phyloP scores from a whole-genome alignment of 2,888 invertebrate species.

The Lobophora halterata region DNA sequence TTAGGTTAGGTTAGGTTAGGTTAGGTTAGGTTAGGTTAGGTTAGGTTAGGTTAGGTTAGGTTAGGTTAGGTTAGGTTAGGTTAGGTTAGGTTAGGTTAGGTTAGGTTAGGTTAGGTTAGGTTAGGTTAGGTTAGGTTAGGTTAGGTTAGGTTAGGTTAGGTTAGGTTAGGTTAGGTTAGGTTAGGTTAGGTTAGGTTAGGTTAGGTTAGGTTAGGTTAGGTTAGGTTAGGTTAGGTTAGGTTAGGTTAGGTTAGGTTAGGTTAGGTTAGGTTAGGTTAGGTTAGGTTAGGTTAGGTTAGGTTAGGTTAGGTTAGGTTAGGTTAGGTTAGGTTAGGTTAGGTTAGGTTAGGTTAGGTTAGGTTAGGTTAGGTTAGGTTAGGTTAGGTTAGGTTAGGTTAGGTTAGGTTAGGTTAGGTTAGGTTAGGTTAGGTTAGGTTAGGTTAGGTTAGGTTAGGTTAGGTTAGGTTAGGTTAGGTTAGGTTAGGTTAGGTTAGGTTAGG shows the following conservation, averaged over 20 bases:
- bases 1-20: slow-evolving; percentile 16
- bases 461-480: slow-evolving; percentile 6
- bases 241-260: slow-evolving; percentile 17
- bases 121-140: slow-evolving; percentile 23
- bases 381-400: slow-evolving; percentile 23
- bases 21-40: slow-evolving; percentile 18
- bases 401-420: slow-evolving; percentile 18
- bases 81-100: slow-evolving; percentile 24
- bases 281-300: slow-evolving; percentile 19
- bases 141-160: slow-evolving; percentile 18
- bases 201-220: slow-evolving; percentile 21
- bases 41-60: slow-evolving; percentile 21
- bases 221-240: slow-evolving; percentile 15
- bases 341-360: slow-evolving; percentile 24
- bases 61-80: slow-evolving; percentile 26
- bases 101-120: slow-evolving; percentile 24
- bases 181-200: slow-evolving; percentile 18
- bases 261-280: slow-evolving; percentile 16
- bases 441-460: slow-evolving; percentile 25
- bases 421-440: slow-evolving; percentile 22
- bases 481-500: slow-evolving; percentile 29
- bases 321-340: slow-evolving; percentile 27
- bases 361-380: slow-evolving; percentile 22
- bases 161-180: no score
- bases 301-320: slow-evolving; percentile 22